Conservation (phyloP, 2,797 vertebrate genomes). For the Gambusia yucatana region DNA sequence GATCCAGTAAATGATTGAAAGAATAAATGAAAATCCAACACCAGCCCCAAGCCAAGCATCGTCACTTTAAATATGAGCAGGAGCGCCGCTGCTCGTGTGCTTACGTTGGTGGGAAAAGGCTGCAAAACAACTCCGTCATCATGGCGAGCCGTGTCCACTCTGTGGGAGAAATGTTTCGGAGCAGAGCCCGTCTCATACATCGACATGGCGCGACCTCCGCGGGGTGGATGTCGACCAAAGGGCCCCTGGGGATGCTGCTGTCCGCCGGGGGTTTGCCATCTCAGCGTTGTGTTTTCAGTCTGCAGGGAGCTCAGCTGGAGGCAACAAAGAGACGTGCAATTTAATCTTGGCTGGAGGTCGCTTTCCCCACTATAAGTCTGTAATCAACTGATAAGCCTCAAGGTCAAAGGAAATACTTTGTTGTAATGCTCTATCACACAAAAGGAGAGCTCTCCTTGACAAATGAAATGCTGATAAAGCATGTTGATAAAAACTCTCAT, state of each 20-base stretch:
- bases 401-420: conserved; percentile 26
- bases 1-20: conserved; percentile 68
- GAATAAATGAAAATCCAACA: conserved; percentile 70
- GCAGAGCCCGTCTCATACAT: conserved; percentile 98
- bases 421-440: conserved; percentile 32
- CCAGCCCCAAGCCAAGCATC: conserved; percentile 70
- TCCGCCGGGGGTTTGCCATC: conserved; percentile 89
- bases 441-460: conserved; percentile 31
- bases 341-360: conserved; percentile 15
- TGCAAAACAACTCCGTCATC: conserved; percentile 91
- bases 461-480: conserved; percentile 37
- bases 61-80: conserved; percentile 29
- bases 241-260: conserved; percentile 86
- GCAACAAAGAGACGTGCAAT: conserved; percentile 73
- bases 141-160: conserved; percentile 84
- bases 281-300: conserved; percentile 93
- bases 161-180: conserved; percentile 89
- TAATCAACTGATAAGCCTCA: conserved; percentile 15
- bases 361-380: conserved; percentile 38
- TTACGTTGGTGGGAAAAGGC: conserved; percentile 94
- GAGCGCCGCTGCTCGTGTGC: conserved; percentile 66
- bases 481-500: conserved; percentile 16
- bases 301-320: conserved; percentile 95
- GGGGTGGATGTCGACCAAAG: conserved; percentile 83
- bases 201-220: conserved; percentile 95